These are phyloP conservation scores for Myrmophylax atrothorax DNA, from an alignment of 2,113 vertebrate genomes.

Conservation along the genomic window DNA sequence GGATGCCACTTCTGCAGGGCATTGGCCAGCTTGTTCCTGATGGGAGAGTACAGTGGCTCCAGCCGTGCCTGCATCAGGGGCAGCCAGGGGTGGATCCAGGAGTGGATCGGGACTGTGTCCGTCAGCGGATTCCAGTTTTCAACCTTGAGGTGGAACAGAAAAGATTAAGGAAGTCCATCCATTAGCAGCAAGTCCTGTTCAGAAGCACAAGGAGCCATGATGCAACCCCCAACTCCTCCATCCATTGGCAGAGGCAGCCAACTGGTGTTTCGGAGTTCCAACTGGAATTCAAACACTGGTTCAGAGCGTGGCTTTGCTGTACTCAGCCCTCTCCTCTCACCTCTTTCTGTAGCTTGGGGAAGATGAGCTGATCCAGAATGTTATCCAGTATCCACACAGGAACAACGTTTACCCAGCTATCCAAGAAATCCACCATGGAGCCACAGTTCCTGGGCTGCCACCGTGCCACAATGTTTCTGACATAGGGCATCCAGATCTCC, in stretches of 20 bases:
- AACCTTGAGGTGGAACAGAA: conserved; percentile 73
- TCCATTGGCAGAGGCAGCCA: accelerated
- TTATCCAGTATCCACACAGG: conserved; percentile 93
- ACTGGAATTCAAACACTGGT: accelerated
- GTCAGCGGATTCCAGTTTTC: conserved; percentile 97
- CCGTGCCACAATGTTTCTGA: conserved; percentile 81
- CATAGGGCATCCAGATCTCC: conserved; percentile 94
- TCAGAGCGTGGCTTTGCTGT: neutral
- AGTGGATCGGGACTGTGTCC: conserved; percentile 96
- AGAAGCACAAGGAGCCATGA: neutral
- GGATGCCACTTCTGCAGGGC: conserved; percentile 98
- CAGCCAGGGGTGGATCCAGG: conserved; percentile 97
- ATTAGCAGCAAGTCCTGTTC: neutral
- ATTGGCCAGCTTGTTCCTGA: conserved; percentile 91
- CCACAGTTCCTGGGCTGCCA: conserved; percentile 94
- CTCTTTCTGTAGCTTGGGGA: conserved; percentile 96
- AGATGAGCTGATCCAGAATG: conserved; percentile 92
- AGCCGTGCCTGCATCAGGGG: conserved; percentile 90
- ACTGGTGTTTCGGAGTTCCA: accelerated
- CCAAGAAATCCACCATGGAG: conserved; percentile 94
- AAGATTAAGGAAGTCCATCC: no score
- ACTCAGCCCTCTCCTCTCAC: conserved; percentile 15
- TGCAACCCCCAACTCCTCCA: accelerated
- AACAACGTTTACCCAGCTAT: conserved; percentile 88
- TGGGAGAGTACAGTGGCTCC: conserved; percentile 92